Evolutionary conservation across 1,140 invertebrate species (phyloP).

Genomic region (Leptopilina clavipes): DNA sequence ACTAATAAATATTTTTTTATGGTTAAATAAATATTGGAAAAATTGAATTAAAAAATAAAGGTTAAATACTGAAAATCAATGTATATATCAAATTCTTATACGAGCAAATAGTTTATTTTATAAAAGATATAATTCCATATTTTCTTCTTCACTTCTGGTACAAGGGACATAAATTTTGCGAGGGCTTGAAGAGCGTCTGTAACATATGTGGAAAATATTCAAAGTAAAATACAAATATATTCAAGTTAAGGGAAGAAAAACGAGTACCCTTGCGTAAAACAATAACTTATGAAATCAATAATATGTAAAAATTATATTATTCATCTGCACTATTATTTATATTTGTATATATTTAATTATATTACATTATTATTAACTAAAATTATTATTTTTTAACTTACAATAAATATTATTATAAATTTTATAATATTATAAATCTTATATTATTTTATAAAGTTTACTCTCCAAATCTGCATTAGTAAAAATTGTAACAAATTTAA

Average conservation of each 20-base stretch:
- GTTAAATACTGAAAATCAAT: not conserved
- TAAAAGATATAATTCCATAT: conserved; percentile 16
- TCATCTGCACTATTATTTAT: too few species aligned
- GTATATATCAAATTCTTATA: not conserved
- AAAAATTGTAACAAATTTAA: too few species aligned
- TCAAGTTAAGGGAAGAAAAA: conserved; percentile 4
- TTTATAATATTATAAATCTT: too few species aligned
- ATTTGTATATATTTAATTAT: too few species aligned
- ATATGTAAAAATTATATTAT: too few species aligned
- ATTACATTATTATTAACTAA: too few species aligned
- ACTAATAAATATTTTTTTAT: too few species aligned
- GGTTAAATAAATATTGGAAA: too few species aligned
- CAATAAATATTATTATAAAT: too few species aligned
- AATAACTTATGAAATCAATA: conserved; percentile 1
- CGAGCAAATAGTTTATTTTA: not conserved
- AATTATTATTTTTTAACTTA: too few species aligned
- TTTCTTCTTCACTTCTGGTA: conserved; percentile 5
- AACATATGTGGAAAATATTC: conserved; percentile 22
- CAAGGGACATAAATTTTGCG: conserved; percentile 9
- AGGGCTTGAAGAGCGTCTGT: conserved; percentile 6
- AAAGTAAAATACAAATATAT: conserved; percentile 23
- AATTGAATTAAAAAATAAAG: not conserved
- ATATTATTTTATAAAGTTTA: too few species aligned
- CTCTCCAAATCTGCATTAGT: too few species aligned
- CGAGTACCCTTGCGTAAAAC: not conserved